These are phyloP conservation scores for Bombylius discolor DNA, from an alignment of 2,888 invertebrate species.

Conservation along the genomic window DNA sequence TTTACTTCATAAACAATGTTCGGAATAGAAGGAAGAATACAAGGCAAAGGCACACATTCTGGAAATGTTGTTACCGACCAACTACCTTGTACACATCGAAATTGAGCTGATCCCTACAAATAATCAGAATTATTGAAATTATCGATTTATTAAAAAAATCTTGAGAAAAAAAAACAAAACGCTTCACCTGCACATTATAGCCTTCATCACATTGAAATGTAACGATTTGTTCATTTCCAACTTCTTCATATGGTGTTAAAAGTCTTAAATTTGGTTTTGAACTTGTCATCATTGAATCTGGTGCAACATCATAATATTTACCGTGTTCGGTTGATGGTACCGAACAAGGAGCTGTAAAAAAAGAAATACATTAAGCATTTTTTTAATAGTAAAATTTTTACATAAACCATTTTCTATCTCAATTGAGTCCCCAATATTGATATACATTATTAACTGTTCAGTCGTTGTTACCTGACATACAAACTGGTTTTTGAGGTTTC, in stretches of 20 bases:
- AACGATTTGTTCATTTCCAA: conserved; percentile 58
- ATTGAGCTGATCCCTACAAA: conserved; percentile 52
- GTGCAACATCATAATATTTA: conserved; percentile 41
- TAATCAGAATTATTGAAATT: not conserved
- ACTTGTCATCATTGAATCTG: conserved; percentile 27
- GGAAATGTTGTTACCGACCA: conserved; percentile 67
- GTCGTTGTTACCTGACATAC: conserved; percentile 52
- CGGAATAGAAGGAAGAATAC: conserved; percentile 29
- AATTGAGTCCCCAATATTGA: not conserved
- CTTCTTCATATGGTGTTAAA: conserved; percentile 36
- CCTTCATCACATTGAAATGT: conserved; percentile 66
- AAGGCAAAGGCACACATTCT: conserved; percentile 54
- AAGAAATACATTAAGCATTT: not conserved
- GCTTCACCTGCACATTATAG: conserved; percentile 34
- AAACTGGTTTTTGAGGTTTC: conserved; percentile 70
- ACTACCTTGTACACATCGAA: conserved; percentile 68
- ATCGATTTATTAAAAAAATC: too few species aligned
- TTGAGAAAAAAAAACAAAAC: not conserved
- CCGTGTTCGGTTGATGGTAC: conserved; percentile 58
- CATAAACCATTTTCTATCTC: not conserved
- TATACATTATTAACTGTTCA: not conserved
- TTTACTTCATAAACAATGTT: conserved; percentile 31
- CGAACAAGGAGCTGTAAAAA: conserved; percentile 50
- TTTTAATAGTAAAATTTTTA: not conserved
- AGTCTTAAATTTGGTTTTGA: conserved; percentile 26